These are phyloP conservation scores for Anguilla marmorata DNA, from an alignment of 2,797 vertebrate species.

Conservation along the genomic window DNA sequence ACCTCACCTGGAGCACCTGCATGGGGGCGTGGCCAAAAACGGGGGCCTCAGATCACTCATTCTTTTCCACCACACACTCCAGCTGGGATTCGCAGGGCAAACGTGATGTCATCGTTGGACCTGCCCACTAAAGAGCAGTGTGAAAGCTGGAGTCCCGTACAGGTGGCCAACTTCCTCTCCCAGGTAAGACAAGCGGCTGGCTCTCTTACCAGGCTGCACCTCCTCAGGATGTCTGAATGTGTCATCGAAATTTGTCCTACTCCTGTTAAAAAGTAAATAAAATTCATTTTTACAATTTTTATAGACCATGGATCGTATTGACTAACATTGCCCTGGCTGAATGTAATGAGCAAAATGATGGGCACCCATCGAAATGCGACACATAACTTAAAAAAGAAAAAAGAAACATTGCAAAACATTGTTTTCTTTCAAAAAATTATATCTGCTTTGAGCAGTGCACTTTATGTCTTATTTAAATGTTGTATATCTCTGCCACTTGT, in stretches of 20 bases:
- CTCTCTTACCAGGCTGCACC: neutral
- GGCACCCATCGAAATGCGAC: neutral
- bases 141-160: slow-evolving; percentile 73
- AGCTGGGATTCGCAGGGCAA: slow-evolving; percentile 7
- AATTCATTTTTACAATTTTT: neutral
- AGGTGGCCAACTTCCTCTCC: slow-evolving; percentile 73
- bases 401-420: neutral
- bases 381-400: neutral
- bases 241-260: neutral
- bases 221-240: neutral
- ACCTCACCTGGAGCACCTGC: neutral
- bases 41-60: neutral
- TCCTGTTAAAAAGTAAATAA: neutral
- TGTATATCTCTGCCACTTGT: neutral
- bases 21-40: neutral
- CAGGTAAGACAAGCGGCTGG: slow-evolving; percentile 78
- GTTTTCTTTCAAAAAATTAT: neutral
- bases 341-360: neutral
- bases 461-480: neutral
- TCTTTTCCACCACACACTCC: neutral
- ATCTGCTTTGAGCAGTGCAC: neutral
- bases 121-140: slow-evolving; percentile 79
- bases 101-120: slow-evolving; percentile 68
- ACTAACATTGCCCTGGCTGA: neutral
- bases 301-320: neutral